A percentile compares a stretch with the other conserved stretches of the same genome.
phyloP scores from a whole-genome alignment of 92 coral and sea anemone species.

The Zoanthus sociatus region DNA sequence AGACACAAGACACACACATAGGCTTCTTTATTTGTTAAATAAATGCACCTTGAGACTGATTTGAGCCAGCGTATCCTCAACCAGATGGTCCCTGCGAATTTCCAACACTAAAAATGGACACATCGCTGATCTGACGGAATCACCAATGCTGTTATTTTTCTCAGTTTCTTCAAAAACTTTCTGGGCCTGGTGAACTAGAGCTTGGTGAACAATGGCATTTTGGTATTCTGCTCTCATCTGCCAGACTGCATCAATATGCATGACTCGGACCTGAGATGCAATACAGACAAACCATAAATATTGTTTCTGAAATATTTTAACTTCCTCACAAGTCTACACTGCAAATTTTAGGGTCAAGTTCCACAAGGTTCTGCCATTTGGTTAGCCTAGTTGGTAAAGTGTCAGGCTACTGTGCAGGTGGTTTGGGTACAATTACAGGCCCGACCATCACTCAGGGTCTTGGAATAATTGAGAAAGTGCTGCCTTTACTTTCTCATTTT shows the following conservation, averaged over 20 bases:
- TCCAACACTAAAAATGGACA: slow-evolving; percentile 94
- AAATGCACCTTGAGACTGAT: slow-evolving; percentile 77
- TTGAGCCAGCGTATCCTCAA: slow-evolving; percentile 88
- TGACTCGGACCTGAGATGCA: slow-evolving; percentile 80
- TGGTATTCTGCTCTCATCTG: slow-evolving; percentile 98
- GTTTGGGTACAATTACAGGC: no score
- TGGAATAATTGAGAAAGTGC: no score
- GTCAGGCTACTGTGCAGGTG: no score
- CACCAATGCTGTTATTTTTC: slow-evolving; percentile 69
- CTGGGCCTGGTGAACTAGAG: slow-evolving; percentile 95
- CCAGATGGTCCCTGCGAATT: slow-evolving; percentile 89
- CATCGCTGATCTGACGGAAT: slow-evolving; percentile 93
- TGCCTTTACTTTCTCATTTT: no score
- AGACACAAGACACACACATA: no score
- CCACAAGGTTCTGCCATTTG: no score
- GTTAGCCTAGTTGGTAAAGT: no score
- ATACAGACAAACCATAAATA: neutral
- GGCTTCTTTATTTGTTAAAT: neutral
- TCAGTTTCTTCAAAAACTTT: slow-evolving; percentile 82
- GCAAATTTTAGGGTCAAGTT: no score
- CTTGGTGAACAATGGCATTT: slow-evolving; percentile 97
- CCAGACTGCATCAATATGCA: slow-evolving; percentile 96
- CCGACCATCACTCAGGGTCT: no score
- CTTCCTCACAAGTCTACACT: no score
- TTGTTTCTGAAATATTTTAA: no score